A percentile compares a stretch with the other conserved stretches of the same genome.
Evolutionary conservation across 2,888 invertebrate species (phyloP).

Genomic region (Hetaerina titia): DNA sequence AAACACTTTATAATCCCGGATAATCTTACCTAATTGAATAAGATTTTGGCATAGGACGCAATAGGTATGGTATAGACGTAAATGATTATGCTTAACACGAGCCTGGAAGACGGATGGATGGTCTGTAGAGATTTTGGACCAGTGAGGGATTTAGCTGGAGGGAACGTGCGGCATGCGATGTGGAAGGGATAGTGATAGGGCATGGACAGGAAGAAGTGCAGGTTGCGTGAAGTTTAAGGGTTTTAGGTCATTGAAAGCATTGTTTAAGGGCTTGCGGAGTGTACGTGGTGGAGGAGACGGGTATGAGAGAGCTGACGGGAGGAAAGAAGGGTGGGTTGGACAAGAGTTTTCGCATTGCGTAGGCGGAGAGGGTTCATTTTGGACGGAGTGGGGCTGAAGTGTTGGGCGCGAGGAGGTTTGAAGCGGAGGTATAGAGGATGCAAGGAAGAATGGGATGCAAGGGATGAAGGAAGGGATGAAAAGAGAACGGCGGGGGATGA

Average conservation of each 20-base stretch:
- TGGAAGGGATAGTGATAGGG: background rate
- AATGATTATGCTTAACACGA: too few species aligned
- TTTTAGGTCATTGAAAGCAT: slow-evolving; percentile 41
- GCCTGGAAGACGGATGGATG: too few species aligned
- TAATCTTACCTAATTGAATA: too few species aligned
- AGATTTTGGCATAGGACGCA: too few species aligned
- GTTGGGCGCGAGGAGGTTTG: background rate
- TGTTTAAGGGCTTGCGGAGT: background rate
- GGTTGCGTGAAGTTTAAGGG: background rate
- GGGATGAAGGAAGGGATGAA: background rate
- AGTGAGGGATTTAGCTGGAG: too few species aligned
- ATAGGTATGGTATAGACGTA: too few species aligned
- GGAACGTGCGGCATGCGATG: background rate
- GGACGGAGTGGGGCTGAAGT: background rate
- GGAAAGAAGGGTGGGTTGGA: background rate
- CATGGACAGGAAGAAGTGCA: background rate
- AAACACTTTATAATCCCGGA: too few species aligned
- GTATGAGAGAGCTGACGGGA: background rate
- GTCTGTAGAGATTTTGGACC: too few species aligned
- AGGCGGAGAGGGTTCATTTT: background rate
- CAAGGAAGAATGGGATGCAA: background rate
- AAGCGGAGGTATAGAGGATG: background rate
- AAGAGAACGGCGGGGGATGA: background rate
- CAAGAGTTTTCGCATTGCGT: slow-evolving; percentile 52
- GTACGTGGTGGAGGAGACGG: background rate